Evolutionary conservation across 2,797 vertebrate genomes (phyloP), one percentile per base, ranked within the genome.

Genomic region (Choloepus didactylus): DNA sequence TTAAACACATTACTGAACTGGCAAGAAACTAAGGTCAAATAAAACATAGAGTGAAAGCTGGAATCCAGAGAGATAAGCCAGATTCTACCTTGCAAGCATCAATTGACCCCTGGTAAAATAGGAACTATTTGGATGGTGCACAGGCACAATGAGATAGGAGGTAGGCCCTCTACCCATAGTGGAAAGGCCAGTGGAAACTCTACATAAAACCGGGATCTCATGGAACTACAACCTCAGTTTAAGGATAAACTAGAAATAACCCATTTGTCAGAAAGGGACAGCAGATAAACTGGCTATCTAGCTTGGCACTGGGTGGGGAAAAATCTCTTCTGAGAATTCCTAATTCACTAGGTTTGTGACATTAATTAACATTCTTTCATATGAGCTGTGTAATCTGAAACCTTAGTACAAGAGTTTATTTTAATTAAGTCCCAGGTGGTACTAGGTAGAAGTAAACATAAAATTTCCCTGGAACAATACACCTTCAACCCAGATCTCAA

Each of bases 341-440:
- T 80, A 93, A 73, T 82, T 89, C 79, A 79, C 19, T 2, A 67
- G 10, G 41, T 73, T 91, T 85, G 46, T 76, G 62, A 62, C 14
- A 69, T 77, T 80, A 79, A 60, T 85, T n/a, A 88, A 75, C 44
- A 90, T 31, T 85, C 56, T 87, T 70, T 94, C 38, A 82, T 64
- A 25, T 59, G 64, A 51, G 9, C n/a, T 35, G 41, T 76, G 25
- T 60, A 56, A 88, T 54, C 27, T 79, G 62, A 54, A 94, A 64
- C 14, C 56, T 70, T 56, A 62, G 83, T 29, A 8, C 11, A 59
- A 75, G 49, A 70, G 44, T 81, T 80, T 64, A 59, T 91, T 80
- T 81, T 93, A 46, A 81, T 44, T n/a, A 91, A 85, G 54, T 88
- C 38, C 54, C 70, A 85, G 38, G 80, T 64, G 44, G 66, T 15